Evolutionary conservation across 1,140 invertebrate genomes (phyloP).

Genomic region (Drosophila teissieri): DNA sequence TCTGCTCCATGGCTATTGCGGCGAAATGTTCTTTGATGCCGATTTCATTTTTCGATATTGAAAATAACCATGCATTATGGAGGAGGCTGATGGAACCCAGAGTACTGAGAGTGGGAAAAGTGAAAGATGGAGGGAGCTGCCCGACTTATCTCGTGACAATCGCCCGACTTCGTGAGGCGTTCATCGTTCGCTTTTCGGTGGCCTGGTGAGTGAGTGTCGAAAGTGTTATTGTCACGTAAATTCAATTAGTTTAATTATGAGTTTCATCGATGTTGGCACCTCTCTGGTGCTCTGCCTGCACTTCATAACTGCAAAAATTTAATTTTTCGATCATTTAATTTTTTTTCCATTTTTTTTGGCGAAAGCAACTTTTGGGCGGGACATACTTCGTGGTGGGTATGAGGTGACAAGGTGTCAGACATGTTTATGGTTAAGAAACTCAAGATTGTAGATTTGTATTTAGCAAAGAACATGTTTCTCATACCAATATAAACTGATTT

Average conservation of each 20-base stretch:
- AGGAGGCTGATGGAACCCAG: slow-evolving; percentile 17
- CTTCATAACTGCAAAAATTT: not conserved
- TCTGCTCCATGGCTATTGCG: slow-evolving; percentile 38
- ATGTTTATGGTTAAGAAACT: not conserved
- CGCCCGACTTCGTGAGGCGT: slow-evolving; percentile 33
- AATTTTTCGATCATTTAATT: slow-evolving; percentile 28
- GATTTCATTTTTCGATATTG: slow-evolving; percentile 84
- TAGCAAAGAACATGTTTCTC: no score
- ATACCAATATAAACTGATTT: no score
- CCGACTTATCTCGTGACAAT: slow-evolving; percentile 75
- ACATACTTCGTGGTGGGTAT: not conserved
- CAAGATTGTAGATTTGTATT: not conserved
- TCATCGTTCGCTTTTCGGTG: slow-evolving; percentile 9
- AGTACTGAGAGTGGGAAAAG: slow-evolving; percentile 8
- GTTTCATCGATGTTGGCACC: slow-evolving; percentile 78
- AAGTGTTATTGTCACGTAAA: slow-evolving; percentile 83
- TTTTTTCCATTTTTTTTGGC: not conserved
- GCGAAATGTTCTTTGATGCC: slow-evolving; percentile 79
- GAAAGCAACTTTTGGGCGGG: slow-evolving; percentile 22
- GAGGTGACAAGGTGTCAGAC: slow-evolving; percentile 8
- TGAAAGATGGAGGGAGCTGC: slow-evolving; percentile 2
- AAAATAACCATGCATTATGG: slow-evolving; percentile 79
- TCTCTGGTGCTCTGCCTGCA: slow-evolving; percentile 25
- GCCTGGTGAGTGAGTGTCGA: slow-evolving; percentile 36
- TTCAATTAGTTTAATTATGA: slow-evolving; percentile 82